Evolutionary conservation across 1,140 invertebrate species (phyloP).

Genomic region (Phocides pigmalion): DNA sequence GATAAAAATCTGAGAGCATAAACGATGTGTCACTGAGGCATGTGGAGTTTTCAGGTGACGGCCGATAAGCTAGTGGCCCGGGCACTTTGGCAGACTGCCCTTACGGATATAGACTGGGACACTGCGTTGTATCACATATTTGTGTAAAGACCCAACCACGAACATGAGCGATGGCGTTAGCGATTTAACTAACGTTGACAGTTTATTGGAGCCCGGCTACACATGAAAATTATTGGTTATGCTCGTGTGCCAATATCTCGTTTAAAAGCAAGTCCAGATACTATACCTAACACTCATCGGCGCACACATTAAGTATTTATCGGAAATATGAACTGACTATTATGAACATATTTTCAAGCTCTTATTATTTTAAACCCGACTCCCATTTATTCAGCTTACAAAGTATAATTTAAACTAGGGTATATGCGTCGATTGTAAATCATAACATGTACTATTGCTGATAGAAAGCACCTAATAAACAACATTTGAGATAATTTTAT

Average conservation of each 20-base stretch:
- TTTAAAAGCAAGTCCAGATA: background rate
- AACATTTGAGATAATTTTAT: no score
- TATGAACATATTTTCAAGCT: no score
- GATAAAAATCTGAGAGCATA: constrained; percentile 33
- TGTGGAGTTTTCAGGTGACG: constrained; percentile 62
- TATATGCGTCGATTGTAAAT: no score
- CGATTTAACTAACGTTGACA: constrained; percentile 7
- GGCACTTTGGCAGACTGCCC: constrained; percentile 65
- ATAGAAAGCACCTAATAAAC: no score
- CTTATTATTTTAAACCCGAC: no score
- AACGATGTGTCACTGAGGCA: constrained; percentile 49
- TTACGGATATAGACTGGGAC: constrained; percentile 70
- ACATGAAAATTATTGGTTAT: background rate
- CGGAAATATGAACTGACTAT: no score
- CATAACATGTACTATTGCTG: no score
- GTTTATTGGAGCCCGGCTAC: background rate
- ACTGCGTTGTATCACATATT: constrained; percentile 47
- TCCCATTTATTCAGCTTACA: no score
- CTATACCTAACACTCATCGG: background rate
- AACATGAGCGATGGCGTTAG: constrained; percentile 23
- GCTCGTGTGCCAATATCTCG: constrained; percentile 12
- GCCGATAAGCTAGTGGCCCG: constrained; percentile 50
- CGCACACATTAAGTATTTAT: background rate
- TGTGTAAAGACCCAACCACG: constrained; percentile 29
- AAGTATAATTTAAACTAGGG: no score